Evolutionary conservation across 2,888 invertebrate species (phyloP).

Genomic region (Bellardia pandia): DNA sequence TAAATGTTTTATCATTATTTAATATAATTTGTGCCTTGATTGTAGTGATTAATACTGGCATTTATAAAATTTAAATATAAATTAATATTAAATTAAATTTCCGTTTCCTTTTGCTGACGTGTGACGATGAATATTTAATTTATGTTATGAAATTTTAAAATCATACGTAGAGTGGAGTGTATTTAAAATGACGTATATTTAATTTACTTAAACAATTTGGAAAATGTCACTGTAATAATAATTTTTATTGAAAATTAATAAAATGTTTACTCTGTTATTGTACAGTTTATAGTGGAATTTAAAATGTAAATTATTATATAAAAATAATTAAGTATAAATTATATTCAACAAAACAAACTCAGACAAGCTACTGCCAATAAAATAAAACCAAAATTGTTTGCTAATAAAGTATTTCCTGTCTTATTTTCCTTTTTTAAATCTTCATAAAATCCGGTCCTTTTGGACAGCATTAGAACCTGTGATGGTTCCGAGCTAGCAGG

Average conservation of each 20-base stretch:
- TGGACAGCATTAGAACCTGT: constrained; percentile 53
- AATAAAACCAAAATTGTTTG: constrained; percentile 15
- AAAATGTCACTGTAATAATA: too few species aligned
- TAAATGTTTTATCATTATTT: constrained; percentile 18
- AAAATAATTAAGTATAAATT: neutral
- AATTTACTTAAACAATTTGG: too few species aligned
- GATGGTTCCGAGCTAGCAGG: neutral
- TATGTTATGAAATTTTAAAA: neutral
- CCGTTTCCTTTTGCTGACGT: constrained; percentile 20
- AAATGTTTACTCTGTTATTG: too few species aligned
- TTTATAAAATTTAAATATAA: neutral
- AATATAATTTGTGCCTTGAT: constrained; percentile 8
- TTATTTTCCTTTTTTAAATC: constrained; percentile 45
- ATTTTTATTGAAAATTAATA: too few species aligned
- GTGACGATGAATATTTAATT: constrained; percentile 44
- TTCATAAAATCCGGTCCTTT: constrained; percentile 40
- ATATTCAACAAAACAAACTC: constrained; percentile 13
- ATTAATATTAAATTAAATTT: constrained; percentile 35
- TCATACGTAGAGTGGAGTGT: neutral
- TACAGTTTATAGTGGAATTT: too few species aligned
- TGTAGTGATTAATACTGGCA: neutral
- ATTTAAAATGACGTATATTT: neutral
- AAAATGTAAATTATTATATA: too few species aligned
- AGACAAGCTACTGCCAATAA: neutral
- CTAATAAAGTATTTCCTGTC: constrained; percentile 4